Evolutionary conservation across 2,113 vertebrate species (phyloP).

Genomic region (Synodontis membranacea): DNA sequence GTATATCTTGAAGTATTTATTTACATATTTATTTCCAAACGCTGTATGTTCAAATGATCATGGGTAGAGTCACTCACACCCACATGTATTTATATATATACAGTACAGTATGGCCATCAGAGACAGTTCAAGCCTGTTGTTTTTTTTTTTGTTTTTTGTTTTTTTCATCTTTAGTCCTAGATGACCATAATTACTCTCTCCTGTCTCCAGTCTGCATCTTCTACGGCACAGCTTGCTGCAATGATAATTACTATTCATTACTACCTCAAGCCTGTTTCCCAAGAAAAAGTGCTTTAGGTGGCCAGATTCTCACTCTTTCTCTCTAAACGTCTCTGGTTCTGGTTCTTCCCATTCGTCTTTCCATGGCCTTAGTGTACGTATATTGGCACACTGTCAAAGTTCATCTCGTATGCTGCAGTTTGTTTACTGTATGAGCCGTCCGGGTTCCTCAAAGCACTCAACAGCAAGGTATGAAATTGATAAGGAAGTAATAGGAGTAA

Average conservation of each 20-base stretch:
- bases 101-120: not conserved
- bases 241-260: constrained; percentile 55
- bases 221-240: constrained; percentile 45
- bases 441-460: not conserved
- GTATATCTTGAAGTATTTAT: not conserved
- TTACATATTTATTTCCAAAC: no score
- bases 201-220: constrained; percentile 23
- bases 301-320: constrained; percentile 32
- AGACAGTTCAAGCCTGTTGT: not conserved
- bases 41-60: not conserved
- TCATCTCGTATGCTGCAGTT: not conserved
- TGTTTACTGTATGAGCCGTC: not conserved
- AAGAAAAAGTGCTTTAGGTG: constrained; percentile 58
- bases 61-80: not conserved
- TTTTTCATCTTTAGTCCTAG: constrained; percentile 22
- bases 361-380: not conserved
- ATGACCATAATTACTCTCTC: constrained; percentile 42
- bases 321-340: constrained; percentile 25
- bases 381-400: not conserved
- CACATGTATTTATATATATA: not conserved
- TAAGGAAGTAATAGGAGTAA: not conserved
- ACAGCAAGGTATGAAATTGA: not conserved
- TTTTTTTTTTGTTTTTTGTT: no score
- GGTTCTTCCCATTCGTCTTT: not conserved
- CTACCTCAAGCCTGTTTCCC: constrained; percentile 54